Evolutionary conservation across 1,140 invertebrate species (phyloP).

Genomic region (Rhopalosiphum padi): DNA sequence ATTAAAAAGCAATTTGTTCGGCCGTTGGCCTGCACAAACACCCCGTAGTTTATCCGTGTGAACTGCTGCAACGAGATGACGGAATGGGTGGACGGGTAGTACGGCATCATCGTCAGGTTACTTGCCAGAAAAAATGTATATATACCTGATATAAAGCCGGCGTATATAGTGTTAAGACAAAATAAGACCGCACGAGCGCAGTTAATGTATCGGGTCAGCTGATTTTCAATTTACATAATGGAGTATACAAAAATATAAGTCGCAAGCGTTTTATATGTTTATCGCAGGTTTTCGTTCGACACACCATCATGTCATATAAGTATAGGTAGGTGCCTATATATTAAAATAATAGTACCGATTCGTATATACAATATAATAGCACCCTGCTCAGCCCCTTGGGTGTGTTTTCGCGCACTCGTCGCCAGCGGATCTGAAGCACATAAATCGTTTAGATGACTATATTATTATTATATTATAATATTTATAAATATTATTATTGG

Average conservation of each 20-base stretch:
- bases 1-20: conserved; percentile 37
- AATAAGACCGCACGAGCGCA: neutral
- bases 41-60: neutral
- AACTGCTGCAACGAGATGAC: too few species aligned
- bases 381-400: neutral
- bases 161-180: neutral
- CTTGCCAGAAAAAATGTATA: too few species aligned
- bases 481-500: neutral
- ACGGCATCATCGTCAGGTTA: neutral
- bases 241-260: neutral
- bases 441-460: neutral
- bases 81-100: neutral
- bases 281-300: neutral
- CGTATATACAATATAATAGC: neutral
- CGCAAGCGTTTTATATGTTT: neutral
- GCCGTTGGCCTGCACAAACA: conserved; percentile 1
- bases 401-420: neutral
- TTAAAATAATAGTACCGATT: neutral
- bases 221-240: neutral
- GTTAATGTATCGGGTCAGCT: neutral
- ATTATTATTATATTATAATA: neutral
- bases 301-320: neutral
- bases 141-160: neutral
- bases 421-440: neutral
- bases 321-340: neutral